Evolutionary conservation across 2,888 invertebrate species (phyloP).

Genomic region (Yponomeuta evonymella): DNA sequence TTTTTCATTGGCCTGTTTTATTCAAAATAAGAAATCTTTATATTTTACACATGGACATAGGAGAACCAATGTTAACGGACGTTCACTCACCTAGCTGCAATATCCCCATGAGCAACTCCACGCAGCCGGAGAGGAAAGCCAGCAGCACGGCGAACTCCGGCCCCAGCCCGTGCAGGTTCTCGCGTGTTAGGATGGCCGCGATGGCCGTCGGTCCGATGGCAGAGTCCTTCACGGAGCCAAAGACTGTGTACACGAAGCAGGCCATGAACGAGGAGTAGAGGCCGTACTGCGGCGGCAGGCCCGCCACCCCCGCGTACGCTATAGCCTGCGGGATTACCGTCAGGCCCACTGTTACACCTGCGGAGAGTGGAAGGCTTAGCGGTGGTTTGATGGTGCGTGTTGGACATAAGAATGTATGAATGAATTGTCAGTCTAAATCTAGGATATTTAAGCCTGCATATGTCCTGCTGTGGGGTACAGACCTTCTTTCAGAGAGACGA

Average conservation of each 20-base stretch:
- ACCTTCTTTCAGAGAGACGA: too few species aligned
- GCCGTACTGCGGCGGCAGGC: constrained; percentile 86
- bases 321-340: constrained; percentile 91
- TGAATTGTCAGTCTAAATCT: too few species aligned
- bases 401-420: too few species aligned
- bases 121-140: constrained; percentile 82
- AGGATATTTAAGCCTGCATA: too few species aligned
- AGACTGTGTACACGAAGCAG: constrained; percentile 90
- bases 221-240: constrained; percentile 80
- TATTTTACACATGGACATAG: too few species aligned
- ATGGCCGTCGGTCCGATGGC: constrained; percentile 92
- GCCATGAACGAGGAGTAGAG: constrained; percentile 96
- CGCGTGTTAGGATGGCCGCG: constrained; percentile 85
- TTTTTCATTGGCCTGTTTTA: too few species aligned
- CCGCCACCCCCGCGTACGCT: constrained; percentile 88
- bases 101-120: constrained; percentile 83
- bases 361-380: not conserved
- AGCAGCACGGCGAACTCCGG: constrained; percentile 83
- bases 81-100: constrained; percentile 79
- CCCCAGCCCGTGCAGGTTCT: constrained; percentile 82
- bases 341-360: constrained; percentile 81
- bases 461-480: too few species aligned
- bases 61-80: not conserved
- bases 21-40: too few species aligned
- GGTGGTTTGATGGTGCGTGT: too few species aligned